A percentile compares a stretch with the other conserved stretches of the same genome.
Conservation (phyloP, 2,797 vertebrate species). For the Aphelocoma californica region DNA sequence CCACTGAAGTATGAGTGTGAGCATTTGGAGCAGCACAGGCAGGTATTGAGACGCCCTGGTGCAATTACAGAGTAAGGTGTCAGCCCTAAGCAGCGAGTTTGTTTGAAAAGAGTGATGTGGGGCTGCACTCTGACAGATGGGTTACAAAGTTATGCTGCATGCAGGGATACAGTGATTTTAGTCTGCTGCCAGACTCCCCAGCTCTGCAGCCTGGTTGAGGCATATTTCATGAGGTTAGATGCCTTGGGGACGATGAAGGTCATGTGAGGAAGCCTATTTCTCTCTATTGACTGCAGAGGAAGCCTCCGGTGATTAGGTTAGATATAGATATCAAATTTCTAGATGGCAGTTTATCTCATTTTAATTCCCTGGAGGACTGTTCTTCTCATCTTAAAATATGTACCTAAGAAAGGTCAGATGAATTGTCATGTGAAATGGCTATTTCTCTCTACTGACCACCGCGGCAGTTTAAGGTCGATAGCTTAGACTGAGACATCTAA, state of each 20-base stretch:
- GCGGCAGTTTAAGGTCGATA: slow-evolving; percentile 15
- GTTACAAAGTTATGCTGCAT: neutral
- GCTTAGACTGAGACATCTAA: neutral
- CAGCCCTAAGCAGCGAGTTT: rapidly evolving
- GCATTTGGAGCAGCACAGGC: neutral
- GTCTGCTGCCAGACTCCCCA: neutral
- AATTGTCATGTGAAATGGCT: slow-evolving; percentile 28
- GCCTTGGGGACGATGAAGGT: neutral
- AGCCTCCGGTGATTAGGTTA: slow-evolving; percentile 36
- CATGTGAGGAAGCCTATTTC: slow-evolving; percentile 7
- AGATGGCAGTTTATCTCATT: slow-evolving; percentile 43
- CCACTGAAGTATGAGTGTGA: neutral
- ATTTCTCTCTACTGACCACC: slow-evolving; percentile 5
- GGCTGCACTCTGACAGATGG: neutral
- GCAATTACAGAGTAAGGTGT: neutral
- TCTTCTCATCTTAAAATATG: slow-evolving; percentile 33
- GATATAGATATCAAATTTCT: slow-evolving; percentile 52
- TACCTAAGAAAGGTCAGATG: slow-evolving; percentile 52
- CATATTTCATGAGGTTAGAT: neutral
- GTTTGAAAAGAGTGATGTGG: neutral
- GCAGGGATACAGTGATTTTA: neutral
- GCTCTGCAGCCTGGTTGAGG: neutral
- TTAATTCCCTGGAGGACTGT: slow-evolving; percentile 21
- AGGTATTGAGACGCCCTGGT: neutral
- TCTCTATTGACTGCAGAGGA: slow-evolving; percentile 15